Evolutionary conservation across 2,113 vertebrate genomes (phyloP), one percentile per base, ranked within the genome.

Genomic region (Toxostoma redivivum): DNA sequence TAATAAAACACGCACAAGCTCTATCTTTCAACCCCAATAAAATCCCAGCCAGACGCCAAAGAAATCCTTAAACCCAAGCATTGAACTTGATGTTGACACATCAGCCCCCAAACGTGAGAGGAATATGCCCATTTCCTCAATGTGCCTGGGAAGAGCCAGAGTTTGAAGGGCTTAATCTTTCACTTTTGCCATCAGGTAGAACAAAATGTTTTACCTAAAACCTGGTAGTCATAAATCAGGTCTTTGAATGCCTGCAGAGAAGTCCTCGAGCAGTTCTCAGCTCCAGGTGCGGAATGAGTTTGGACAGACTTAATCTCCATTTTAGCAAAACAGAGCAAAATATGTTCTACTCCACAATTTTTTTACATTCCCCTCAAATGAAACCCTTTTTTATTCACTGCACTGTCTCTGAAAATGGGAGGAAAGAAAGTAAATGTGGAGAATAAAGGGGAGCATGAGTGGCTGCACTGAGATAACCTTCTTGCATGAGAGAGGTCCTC

Each of bases 11-110:
- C 25, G 53, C 69, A 31, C 18, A 69, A 53, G 7, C 35, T 65
- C 40, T 76, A 27, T 53, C 62, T 86, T 90, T 67, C 66, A 80
- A 60, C 28, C 53, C 37, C 10, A 30, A 20, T 24, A 89, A 86
- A 65, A 92, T 53, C 30, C 24, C 54, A 79, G 70, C 14, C 66
- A 79, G 62, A 37, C 0, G 2, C 15, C 20, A 61, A 65, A 79
- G 30, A 18, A 27, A 58, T 56, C 30, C 40, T 80, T 67, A 90
- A 88, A 92, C 20, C 20, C 60, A 51, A 27, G 25, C 19, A 57
- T 0, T 37, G 53, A 86, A 50, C 8, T 7, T 0, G 0, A 73
- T 3, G 3, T 16, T 2, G 4, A 70, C 90, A 77, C 1, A 0
- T 14, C 58, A 76, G 27, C 2, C 20, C 15, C 11, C 9, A 50